Evolutionary conservation across 2,113 vertebrate species (phyloP).

Genomic region (Sigmodon hispidus): DNA sequence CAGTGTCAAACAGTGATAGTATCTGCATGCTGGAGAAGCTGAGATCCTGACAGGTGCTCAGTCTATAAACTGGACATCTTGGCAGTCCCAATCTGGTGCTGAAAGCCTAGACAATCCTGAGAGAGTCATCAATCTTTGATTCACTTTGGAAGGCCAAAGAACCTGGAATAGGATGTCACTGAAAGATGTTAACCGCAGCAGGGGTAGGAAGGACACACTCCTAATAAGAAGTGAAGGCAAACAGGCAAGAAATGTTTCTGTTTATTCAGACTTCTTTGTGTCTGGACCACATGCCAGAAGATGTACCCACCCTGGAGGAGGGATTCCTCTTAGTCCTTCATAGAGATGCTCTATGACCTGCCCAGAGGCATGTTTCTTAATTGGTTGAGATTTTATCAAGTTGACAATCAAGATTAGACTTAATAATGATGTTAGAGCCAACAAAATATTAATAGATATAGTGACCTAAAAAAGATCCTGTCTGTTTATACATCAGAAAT

Average conservation of each 20-base stretch:
- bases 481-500: background rate
- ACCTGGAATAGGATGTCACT: background rate
- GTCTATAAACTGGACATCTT: background rate
- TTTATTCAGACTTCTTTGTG: background rate
- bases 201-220: too few relatives aligned
- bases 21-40: background rate
- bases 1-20: background rate
- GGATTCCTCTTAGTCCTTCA: background rate
- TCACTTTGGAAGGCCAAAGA: background rate
- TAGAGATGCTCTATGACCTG: background rate
- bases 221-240: background rate
- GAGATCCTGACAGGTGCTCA: background rate
- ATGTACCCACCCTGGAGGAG: background rate
- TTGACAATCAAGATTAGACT: background rate
- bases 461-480: constrained; percentile 1
- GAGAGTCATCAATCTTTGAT: background rate
- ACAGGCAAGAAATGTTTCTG: background rate
- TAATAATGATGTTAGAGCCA: background rate
- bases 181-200: background rate
- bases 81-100: background rate
- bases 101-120: background rate
- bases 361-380: background rate
- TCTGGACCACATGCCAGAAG: background rate
- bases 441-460: constrained; percentile 19
- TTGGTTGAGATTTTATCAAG: background rate